phyloP scores from a whole-genome alignment of 2,113 vertebrate species.

The Cavia aperea region DNA sequence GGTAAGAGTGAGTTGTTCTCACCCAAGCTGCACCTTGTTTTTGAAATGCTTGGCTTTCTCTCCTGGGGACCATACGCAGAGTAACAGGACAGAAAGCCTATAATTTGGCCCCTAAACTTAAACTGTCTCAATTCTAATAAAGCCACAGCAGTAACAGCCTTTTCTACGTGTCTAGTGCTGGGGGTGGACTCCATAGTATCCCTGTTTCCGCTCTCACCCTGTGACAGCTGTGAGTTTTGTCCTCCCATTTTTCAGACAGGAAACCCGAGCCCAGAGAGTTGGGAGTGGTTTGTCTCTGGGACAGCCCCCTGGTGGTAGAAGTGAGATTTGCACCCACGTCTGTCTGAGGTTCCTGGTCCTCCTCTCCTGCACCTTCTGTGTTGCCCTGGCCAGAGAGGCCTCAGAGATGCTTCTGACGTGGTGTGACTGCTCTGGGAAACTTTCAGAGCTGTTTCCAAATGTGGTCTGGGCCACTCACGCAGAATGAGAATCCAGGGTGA shows the following conservation, averaged over 20 bases:
- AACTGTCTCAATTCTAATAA: rapidly evolving
- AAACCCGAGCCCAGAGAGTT: neutral
- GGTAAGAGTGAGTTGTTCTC: neutral
- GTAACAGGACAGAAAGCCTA: neutral
- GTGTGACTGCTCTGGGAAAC: neutral
- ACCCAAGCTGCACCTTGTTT: neutral
- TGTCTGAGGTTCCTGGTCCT: neutral
- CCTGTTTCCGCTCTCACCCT: rapidly evolving
- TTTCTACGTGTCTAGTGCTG: rapidly evolving
- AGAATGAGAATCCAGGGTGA: neutral
- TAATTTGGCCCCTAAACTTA: neutral
- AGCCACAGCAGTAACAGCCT: neutral
- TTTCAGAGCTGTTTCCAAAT: neutral
- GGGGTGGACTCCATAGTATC: neutral
- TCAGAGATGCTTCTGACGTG: rapidly evolving
- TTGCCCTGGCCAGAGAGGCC: rapidly evolving
- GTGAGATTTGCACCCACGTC: too few species aligned
- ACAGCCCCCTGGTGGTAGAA: neutral
- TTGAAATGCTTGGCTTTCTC: neutral
- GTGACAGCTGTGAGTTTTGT: neutral
- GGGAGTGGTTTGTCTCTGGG: neutral
- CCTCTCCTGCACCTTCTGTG: neutral
- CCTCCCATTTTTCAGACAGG: neutral
- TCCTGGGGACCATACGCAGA: neutral
- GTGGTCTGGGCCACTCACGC: neutral